Percentiles rank a stretch among this genome's conserved stretches.
Conservation (phyloP, 2,113 vertebrate genomes). For the Scomber japonicus region DNA sequence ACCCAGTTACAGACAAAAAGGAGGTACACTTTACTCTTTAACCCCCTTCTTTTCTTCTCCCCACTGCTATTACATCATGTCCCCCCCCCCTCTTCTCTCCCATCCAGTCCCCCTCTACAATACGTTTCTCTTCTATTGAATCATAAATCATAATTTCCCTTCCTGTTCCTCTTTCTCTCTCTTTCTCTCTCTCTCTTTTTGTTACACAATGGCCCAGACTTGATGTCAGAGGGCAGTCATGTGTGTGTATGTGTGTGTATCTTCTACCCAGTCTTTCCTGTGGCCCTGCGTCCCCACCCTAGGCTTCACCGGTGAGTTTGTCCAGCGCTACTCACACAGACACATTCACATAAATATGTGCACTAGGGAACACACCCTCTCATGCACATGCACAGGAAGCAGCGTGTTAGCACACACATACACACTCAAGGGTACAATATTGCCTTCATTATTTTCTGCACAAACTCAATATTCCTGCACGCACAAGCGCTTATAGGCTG, state of each 20-base stretch:
- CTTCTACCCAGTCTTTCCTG: slow-evolving; percentile 65
- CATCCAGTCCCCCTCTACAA: slow-evolving; percentile 11
- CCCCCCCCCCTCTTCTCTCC: neutral
- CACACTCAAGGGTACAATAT: slow-evolving; percentile 25
- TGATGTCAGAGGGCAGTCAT: slow-evolving; percentile 50
- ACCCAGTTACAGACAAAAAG: slow-evolving; percentile 11
- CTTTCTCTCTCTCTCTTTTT: slow-evolving; percentile 11
- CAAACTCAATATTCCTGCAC: neutral
- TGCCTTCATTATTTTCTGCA: slow-evolving; percentile 35
- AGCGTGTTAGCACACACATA: slow-evolving; percentile 21
- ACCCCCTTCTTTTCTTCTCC: neutral
- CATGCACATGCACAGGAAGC: slow-evolving; percentile 38
- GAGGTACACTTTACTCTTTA: neutral
- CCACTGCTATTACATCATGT: slow-evolving; percentile 7
- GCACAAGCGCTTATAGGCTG: neutral
- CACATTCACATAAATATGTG: slow-evolving; percentile 9
- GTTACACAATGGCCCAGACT: slow-evolving; percentile 64
- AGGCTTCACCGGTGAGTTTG: slow-evolving; percentile 17
- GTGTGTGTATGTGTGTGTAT: slow-evolving; percentile 49
- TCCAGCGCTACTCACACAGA: slow-evolving; percentile 18
- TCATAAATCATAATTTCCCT: slow-evolving; percentile 69
- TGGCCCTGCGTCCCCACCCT: slow-evolving; percentile 57
- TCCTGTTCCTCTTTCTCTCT: slow-evolving; percentile 33
- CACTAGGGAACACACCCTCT: slow-evolving; percentile 31
- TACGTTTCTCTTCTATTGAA: slow-evolving; percentile 60